Evolutionary conservation across 1,140 invertebrate genomes (phyloP), one percentile per base, ranked within the genome.

Genomic region (Anagrus nilaparvatae): DNA sequence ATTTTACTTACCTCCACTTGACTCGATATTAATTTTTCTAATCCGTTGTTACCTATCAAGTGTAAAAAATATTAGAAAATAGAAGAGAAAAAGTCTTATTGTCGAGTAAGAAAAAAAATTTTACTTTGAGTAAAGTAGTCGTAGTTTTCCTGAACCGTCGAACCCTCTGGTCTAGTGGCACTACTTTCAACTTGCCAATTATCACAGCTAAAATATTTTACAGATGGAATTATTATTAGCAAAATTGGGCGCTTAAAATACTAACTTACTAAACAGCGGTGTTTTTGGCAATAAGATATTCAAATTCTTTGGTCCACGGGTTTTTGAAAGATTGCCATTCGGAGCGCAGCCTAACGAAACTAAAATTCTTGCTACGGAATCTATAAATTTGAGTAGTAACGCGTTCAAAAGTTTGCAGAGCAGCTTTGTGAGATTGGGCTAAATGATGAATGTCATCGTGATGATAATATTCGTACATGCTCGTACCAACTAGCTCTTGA

Each of bases 381-480:
- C 79, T 75, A 64, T 88, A 91, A 2, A 81, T 67, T 52, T 79
- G 72, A 1, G 85, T 88, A 9, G 67, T 76, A 6, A 84, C 64
- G 12, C 72, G 65, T 34, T 79, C 77, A 1, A 68, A 65, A n/a
- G 68, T 69, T 53, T 84, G 75, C 28, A 91, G 69, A 3, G 80
- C 84, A 50, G 78, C 71, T 73, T 90, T 86, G 63, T 95, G 91
- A 34, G 82, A 78, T 53, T 91, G 81, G 17, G 87, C 84, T 40
- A 96, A 68, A 6, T 76, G 72, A 12, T 76, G 66, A 44, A 94
- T 82, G 60, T 94, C 90, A 33, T 88, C 82, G 40, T 81, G 81
- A 56, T 87, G 80, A 56, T 86, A 91, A 68, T 93, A 93, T 63
- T 95, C 91, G 62, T 94, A 95, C 70, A 94, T 84, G 53, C 87